Evolutionary conservation across 2,888 invertebrate species (phyloP).

Genomic region (Agonopterix subpropinquella): DNA sequence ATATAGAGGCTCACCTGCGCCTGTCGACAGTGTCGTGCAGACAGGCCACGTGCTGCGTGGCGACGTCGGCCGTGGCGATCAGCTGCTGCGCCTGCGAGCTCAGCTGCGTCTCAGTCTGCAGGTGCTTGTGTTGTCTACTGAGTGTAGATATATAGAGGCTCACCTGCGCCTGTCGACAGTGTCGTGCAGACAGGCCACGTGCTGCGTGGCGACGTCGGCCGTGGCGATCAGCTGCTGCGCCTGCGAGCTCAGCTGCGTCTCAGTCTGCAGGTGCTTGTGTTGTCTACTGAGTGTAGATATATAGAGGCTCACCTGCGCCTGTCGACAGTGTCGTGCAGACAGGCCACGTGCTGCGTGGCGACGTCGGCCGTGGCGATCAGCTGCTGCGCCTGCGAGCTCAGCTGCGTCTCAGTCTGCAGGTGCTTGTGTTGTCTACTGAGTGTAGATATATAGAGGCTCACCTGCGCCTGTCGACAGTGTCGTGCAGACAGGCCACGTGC

Average conservation of each 20-base stretch:
- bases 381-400: slow-evolving; percentile 77
- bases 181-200: slow-evolving; percentile 79
- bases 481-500: slow-evolving; percentile 79
- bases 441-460: slow-evolving; percentile 38
- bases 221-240: slow-evolving; percentile 77
- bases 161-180: slow-evolving; percentile 76
- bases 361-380: slow-evolving; percentile 79
- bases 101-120: slow-evolving; percentile 78
- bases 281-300: slow-evolving; percentile 74
- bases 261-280: slow-evolving; percentile 80
- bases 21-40: slow-evolving; percentile 80
- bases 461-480: slow-evolving; percentile 76
- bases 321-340: slow-evolving; percentile 80
- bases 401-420: slow-evolving; percentile 75
- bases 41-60: slow-evolving; percentile 75
- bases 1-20: slow-evolving; percentile 45
- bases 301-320: slow-evolving; percentile 53
- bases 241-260: slow-evolving; percentile 76
- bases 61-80: slow-evolving; percentile 77
- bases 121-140: slow-evolving; percentile 79
- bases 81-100: slow-evolving; percentile 78
- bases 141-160: slow-evolving; percentile 34
- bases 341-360: slow-evolving; percentile 76
- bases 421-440: slow-evolving; percentile 79
- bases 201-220: slow-evolving; percentile 77